Evolutionary conservation across 2,113 vertebrate genomes (phyloP).

Genomic region (Charadrius vociferus): DNA sequence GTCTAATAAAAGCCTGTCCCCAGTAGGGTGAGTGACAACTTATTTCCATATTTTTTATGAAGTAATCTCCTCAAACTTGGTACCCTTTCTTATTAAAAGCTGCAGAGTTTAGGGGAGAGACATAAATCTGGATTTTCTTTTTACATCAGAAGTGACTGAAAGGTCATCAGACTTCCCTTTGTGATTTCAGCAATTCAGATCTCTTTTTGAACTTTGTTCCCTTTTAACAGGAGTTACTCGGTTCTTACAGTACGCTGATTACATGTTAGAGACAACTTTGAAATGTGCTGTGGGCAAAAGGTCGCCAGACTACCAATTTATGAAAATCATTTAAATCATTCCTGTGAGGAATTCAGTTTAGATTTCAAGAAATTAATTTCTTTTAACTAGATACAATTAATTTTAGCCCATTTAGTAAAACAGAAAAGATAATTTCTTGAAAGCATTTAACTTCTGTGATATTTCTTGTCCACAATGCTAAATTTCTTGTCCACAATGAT

Average conservation of each 20-base stretch:
- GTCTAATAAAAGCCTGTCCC: not conserved
- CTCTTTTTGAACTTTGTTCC: not conserved
- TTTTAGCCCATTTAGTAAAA: not conserved
- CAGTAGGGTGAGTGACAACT: not conserved
- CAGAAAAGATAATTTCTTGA: not conserved
- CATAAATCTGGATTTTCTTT: not conserved
- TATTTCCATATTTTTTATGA: conserved; percentile 16
- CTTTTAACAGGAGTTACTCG: not conserved
- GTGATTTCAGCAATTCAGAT: not conserved
- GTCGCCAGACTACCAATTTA: not conserved
- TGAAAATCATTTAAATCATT: not conserved
- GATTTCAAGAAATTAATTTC: not conserved
- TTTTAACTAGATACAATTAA: not conserved
- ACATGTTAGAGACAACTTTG: not conserved
- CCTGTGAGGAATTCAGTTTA: not conserved
- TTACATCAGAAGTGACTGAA: not conserved
- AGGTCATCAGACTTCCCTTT: not conserved
- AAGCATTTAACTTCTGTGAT: not conserved
- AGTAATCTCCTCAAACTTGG: not conserved
- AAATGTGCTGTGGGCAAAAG: not conserved
- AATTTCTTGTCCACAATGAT: not conserved
- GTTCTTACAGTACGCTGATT: not conserved
- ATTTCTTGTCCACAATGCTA: not conserved
- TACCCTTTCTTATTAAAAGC: not conserved
- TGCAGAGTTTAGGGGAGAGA: not conserved